Evolutionary conservation across 2,797 vertebrate species (phyloP), one percentile per base, ranked within the genome.

Genomic region (Hirundo rustica): DNA sequence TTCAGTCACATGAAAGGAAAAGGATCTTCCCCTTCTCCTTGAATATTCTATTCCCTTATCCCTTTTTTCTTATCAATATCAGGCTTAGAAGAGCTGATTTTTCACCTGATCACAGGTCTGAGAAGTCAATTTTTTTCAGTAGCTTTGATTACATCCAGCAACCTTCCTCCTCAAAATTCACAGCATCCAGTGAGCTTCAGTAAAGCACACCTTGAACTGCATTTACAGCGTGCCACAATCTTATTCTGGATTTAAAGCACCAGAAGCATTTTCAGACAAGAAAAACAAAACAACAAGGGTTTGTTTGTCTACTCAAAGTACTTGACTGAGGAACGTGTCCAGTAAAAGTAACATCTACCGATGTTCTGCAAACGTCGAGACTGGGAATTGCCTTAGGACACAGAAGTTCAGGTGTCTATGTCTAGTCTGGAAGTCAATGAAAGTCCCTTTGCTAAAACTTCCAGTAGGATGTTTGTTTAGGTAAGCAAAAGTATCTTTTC

Each of bases 61-160:
- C 15, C 26, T 86, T 92, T 36, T 36, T 57, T 67, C 70, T 47
- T 78, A 44, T 53, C 60, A 66, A 51, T 64, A 50, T 32, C 2
- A 1, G 61, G 44, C 34, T 90, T 85, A 68, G 58, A 58, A 78
- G 29, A 85, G 44, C 18, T 64, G 82, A 79, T 70, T 93, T 93
- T 88, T 75, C 78, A 73, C 47, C 27, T 8, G 1, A 61, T 82
- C 88, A 76, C 45, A 73, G 55, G 66, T 78, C 76, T 93, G n/a
- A 85, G 51, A 91, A 89, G 76, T 76, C 66, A 86, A 26, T 94
- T 89, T 86, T 38, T 79, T 91, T 85, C 70, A 54, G 55, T 22
- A 86, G 67, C 16, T 95, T 85, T 95, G 67, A 79, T 90, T 76
- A 60, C 36, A 54, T 78, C 74, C 93, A 95, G 78, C 71, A 95